These are phyloP conservation scores for Asobara japonica DNA, from an alignment of 1,140 invertebrate genomes.

Conservation along the genomic window DNA sequence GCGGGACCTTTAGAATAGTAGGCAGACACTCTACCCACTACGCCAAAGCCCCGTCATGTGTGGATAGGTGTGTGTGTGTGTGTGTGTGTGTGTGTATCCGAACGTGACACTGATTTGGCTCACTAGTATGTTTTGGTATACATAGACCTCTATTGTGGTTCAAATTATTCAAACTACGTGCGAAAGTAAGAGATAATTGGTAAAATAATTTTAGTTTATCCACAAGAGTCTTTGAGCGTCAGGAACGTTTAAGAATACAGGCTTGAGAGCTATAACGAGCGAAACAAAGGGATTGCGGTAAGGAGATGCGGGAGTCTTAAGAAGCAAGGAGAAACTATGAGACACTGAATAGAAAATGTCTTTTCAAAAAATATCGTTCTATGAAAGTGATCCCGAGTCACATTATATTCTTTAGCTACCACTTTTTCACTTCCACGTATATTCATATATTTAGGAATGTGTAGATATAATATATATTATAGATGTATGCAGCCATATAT, in stretches of 20 bases:
- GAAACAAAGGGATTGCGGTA: constrained; percentile 35
- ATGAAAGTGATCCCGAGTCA: background rate
- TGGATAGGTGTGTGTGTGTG: too few species aligned
- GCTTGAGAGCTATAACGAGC: constrained; percentile 9
- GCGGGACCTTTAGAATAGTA: too few species aligned
- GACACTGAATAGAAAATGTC: constrained; percentile 51
- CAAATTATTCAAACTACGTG: too few species aligned
- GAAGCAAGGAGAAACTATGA: constrained; percentile 38
- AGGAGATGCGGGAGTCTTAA: constrained; percentile 20
- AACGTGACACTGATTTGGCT: too few species aligned
- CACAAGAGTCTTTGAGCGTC: constrained; percentile 26
- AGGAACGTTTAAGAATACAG: constrained; percentile 25
- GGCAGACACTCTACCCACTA: too few species aligned
- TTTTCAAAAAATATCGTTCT: constrained; percentile 37
- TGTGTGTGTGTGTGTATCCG: too few species aligned
- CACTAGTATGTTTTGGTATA: too few species aligned
- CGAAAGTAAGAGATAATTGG: constrained; percentile 31
- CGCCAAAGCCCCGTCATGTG: too few species aligned
- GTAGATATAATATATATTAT: too few species aligned
- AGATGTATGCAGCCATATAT: too few species aligned
- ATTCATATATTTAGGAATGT: background rate
- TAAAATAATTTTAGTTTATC: constrained; percentile 39
- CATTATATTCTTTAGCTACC: background rate
- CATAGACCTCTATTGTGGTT: too few species aligned
- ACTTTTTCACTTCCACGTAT: constrained; percentile 17